These are phyloP conservation scores for Phoenicopterus ruber DNA, from an alignment of 2,113 vertebrate genomes.

Conservation along the genomic window DNA sequence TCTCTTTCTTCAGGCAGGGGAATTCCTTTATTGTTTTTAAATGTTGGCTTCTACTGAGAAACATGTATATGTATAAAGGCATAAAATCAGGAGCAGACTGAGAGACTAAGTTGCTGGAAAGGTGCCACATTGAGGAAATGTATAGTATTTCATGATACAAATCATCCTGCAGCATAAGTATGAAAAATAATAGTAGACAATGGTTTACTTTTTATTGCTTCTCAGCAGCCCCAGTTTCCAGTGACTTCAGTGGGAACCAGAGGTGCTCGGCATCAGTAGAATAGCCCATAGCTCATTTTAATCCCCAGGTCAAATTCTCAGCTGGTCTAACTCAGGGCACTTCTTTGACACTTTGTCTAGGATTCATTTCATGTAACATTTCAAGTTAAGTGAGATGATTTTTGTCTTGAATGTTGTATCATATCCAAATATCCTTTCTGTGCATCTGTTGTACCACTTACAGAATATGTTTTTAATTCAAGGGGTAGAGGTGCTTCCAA, in stretches of 20 bases:
- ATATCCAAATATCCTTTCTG: not conserved
- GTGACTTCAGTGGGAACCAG: constrained; percentile 18
- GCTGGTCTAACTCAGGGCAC: not conserved
- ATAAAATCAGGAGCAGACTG: constrained; percentile 20
- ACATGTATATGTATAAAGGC: not conserved
- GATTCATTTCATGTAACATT: not conserved
- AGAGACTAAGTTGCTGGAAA: constrained; percentile 21
- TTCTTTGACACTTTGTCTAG: not conserved
- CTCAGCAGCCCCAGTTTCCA: not conserved
- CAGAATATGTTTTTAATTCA: not conserved
- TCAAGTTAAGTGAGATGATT: not conserved
- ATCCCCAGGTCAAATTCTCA: constrained; percentile 17
- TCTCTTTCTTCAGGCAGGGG: constrained; percentile 12
- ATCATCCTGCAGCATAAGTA: not conserved
- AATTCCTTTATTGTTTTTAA: constrained; percentile 45
- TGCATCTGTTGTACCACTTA: not conserved
- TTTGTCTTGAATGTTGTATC: not conserved
- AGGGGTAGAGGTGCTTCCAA: not conserved
- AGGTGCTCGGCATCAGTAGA: not conserved
- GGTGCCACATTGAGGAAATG: not conserved
- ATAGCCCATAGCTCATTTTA: constrained; percentile 10
- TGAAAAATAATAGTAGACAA: constrained; percentile 21
- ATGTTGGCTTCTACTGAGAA: not conserved
- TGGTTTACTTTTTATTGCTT: constrained; percentile 25
- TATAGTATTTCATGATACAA: not conserved